These are phyloP conservation scores for Octomys mimax DNA, from an alignment of 2,797 vertebrate genomes.

Conservation along the genomic window DNA sequence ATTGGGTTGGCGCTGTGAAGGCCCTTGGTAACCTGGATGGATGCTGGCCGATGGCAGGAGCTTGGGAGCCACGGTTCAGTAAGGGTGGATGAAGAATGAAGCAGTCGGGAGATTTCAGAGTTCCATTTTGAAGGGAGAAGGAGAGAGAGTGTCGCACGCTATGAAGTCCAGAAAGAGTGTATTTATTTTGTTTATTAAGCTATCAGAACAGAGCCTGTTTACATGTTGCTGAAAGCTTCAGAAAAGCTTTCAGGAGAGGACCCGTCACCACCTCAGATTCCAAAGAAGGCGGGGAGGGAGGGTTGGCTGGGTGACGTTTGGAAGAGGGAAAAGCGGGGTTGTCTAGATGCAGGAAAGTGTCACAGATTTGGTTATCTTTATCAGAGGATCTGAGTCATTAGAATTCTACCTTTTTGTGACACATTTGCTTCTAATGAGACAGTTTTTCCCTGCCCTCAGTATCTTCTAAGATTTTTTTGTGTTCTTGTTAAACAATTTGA, in stretches of 20 bases:
- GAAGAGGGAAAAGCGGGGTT: neutral
- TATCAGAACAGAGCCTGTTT: neutral
- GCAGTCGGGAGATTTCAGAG: neutral
- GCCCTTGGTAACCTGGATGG: neutral
- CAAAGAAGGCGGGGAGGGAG: slow-evolving; percentile 5
- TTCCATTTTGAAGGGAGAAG: slow-evolving; percentile 23
- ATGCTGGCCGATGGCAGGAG: neutral
- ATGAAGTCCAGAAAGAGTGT: neutral
- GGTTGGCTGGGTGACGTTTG: neutral
- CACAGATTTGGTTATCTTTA: slow-evolving; percentile 33
- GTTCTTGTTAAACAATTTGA: slow-evolving; percentile 36
- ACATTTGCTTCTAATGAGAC: slow-evolving; percentile 42
- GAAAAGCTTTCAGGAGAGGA: neutral
- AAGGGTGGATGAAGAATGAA: neutral
- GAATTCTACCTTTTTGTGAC: slow-evolving; percentile 48
- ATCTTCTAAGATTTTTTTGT: slow-evolving; percentile 48
- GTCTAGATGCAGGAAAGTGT: neutral
- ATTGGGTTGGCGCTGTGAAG: neutral
- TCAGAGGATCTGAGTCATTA: neutral
- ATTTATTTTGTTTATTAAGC: slow-evolving; percentile 13
- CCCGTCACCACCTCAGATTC: neutral
- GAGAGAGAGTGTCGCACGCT: neutral
- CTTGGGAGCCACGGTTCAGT: neutral
- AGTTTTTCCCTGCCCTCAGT: neutral
- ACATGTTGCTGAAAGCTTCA: neutral